Evolutionary conservation across 2,797 vertebrate genomes (phyloP).

Genomic region (Macropus fuliginosus): DNA sequence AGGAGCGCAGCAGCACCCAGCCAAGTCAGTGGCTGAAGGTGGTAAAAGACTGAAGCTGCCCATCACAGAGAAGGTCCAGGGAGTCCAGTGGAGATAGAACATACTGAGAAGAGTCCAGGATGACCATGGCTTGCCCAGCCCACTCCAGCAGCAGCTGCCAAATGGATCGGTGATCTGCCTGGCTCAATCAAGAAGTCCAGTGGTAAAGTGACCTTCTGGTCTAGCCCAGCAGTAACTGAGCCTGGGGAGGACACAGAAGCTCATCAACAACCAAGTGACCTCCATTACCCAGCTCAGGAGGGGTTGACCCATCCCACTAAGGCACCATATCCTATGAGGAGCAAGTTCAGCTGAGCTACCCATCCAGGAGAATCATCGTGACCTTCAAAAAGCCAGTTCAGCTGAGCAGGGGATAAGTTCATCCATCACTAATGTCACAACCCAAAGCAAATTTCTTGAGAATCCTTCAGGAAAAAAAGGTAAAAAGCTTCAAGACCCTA

Average conservation of each 20-base stretch:
- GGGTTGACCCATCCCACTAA: neutral
- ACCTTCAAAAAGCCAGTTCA: too few relatives aligned
- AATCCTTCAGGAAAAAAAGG: neutral
- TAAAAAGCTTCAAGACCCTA: neutral
- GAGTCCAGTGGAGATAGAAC: too few relatives aligned
- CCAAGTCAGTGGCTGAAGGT: too few relatives aligned
- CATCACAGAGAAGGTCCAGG: too few relatives aligned
- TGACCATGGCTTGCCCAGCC: too few relatives aligned
- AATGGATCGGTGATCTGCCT: too few relatives aligned
- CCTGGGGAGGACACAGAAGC: neutral
- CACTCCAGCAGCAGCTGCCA: too few relatives aligned
- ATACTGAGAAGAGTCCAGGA: too few relatives aligned
- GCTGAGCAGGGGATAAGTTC: neutral
- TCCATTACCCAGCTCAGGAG: neutral
- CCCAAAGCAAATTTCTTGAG: neutral
- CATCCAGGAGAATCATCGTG: too few relatives aligned
- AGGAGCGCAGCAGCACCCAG: too few relatives aligned
- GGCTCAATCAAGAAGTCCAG: neutral
- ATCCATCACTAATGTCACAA: neutral
- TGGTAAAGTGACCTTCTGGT: neutral
- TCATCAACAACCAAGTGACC: neutral
- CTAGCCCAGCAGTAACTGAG: neutral
- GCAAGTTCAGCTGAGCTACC: neutral
- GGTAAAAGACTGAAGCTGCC: too few relatives aligned
- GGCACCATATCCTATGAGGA: neutral